These are phyloP conservation scores for Danio aesculapii DNA, from an alignment of 2,797 vertebrate genomes.

Conservation along the genomic window DNA sequence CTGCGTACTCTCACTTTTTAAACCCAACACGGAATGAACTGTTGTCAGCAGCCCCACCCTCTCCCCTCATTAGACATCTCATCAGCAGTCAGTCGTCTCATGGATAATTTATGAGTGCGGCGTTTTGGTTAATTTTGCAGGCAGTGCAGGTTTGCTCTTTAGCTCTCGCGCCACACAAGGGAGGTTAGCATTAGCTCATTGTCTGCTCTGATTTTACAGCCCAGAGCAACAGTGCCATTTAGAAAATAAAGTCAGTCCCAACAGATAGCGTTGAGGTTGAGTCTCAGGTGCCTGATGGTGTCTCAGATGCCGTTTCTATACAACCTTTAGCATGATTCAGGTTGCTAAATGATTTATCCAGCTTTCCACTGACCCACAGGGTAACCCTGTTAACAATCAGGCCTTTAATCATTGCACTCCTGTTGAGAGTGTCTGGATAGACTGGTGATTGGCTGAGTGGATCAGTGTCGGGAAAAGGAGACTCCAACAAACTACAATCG, in stretches of 20 bases:
- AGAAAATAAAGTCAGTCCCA: conserved; percentile 45
- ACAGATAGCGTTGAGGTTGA: conserved; percentile 45
- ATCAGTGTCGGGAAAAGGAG: conserved; percentile 38
- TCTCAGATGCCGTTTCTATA: conserved; percentile 23
- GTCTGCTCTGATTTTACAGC: conserved; percentile 40
- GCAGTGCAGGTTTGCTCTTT: conserved; percentile 64
- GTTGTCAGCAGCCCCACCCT: conserved; percentile 57
- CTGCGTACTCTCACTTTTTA: conserved; percentile 47
- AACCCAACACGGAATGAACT: conserved; percentile 47
- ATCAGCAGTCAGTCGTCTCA: conserved; percentile 77
- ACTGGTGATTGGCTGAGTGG: conserved; percentile 34
- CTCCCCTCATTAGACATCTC: conserved; percentile 77
- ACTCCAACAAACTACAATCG: conserved; percentile 19
- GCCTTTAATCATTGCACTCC: conserved; percentile 73
- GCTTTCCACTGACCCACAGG: conserved; percentile 68
- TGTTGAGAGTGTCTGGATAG: conserved; percentile 35
- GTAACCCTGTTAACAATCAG: conserved; percentile 65
- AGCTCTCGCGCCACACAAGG: conserved; percentile 58
- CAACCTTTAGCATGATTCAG: conserved; percentile 31
- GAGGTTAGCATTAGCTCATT: conserved; percentile 44
- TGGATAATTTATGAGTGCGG: conserved; percentile 74
- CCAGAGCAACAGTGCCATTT: conserved; percentile 42
- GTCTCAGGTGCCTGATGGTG: conserved; percentile 63
- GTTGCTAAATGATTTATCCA: conserved; percentile 69
- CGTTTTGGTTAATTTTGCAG: conserved; percentile 62